Evolutionary conservation across 2,113 vertebrate genomes (phyloP), one percentile per base, ranked within the genome.

Genomic region (Junco hyemalis): DNA sequence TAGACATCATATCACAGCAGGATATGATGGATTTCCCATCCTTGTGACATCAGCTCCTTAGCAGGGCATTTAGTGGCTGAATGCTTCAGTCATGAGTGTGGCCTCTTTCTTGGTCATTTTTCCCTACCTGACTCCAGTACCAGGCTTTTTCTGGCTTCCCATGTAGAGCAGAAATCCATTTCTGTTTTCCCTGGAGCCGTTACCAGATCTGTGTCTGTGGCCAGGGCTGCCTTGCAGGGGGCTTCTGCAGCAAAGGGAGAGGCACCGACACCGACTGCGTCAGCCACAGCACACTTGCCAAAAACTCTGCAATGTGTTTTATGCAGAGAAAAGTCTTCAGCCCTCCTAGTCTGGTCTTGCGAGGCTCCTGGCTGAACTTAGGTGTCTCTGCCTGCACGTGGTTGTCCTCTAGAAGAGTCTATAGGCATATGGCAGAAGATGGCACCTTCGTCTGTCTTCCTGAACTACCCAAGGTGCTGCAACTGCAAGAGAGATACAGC

Each of bases 81-180:
- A 50, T 35, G 31, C 24, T 81, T 74, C 61, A 4, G 20, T 25
- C 7, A 0, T 45, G 36, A 77, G 14, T 0, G 1, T 65, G n/a
- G 12, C 15, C 42, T 73, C 45, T 72, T 56, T 45, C 64, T 57
- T 53, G 36, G 25, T n/a, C 21, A 6, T 44, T 85, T 81, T 82
- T 24, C 26, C 60, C 22, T 24, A n/a, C 21, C 23, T 5, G 21
- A 19, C 38, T 14, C 24, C 3, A 7, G 19, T 28, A 25, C 36
- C 54, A 76, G 47, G 17, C 47, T 66, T 13, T 33, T 50, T 68
- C 64, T 57, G 80, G 11, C 54, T 91, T 91, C 42, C 51, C 35
- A 16, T 0, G 24, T 24, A 19, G 0, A 2, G 42, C 47, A 35
- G 73, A 78, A 81, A 81, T 36, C 0, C 48, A 21, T n/a, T 70